These are phyloP conservation scores for Xiphydria camelus DNA, from an alignment of 2,888 invertebrate genomes.

Conservation along the genomic window DNA sequence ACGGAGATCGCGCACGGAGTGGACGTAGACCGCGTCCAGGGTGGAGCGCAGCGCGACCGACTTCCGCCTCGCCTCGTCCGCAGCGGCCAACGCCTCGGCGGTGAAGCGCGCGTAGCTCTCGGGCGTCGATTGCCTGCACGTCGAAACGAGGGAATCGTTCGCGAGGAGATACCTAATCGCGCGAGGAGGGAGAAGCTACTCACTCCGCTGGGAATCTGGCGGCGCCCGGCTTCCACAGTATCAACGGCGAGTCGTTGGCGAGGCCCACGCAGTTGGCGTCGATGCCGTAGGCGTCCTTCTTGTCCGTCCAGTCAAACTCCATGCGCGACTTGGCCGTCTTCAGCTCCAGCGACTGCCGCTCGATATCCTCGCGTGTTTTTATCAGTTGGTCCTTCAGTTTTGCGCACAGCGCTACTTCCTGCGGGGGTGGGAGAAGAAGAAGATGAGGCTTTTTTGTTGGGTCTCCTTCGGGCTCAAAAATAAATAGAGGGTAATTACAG, in stretches of 20 bases:
- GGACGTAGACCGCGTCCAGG: slow-evolving; percentile 73
- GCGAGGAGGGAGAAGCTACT: slow-evolving; percentile 42
- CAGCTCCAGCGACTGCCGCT: slow-evolving; percentile 72
- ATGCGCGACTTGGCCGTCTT: slow-evolving; percentile 80
- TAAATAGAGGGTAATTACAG: too few species aligned
- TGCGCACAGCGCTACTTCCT: slow-evolving; percentile 70
- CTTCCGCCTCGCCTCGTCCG: slow-evolving; percentile 75
- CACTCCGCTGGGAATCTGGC: slow-evolving; percentile 77
- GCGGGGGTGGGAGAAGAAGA: slow-evolving; percentile 2
- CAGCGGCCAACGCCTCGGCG: slow-evolving; percentile 74
- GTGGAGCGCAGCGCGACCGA: slow-evolving; percentile 74
- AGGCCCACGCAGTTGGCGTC: slow-evolving; percentile 73
- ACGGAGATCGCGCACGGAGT: slow-evolving; percentile 78
- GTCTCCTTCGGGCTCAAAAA: too few species aligned
- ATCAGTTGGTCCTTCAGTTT: slow-evolving; percentile 69
- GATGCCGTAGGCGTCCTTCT: slow-evolving; percentile 77
- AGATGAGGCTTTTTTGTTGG: too few species aligned
- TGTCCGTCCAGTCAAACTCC: slow-evolving; percentile 92
- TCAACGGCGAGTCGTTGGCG: slow-evolving; percentile 69
- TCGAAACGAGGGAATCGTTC: background rate
- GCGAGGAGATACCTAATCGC: too few species aligned
- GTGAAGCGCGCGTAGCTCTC: slow-evolving; percentile 86
- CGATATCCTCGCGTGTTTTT: slow-evolving; percentile 68
- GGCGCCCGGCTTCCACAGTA: slow-evolving; percentile 80
- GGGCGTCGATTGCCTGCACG: slow-evolving; percentile 74